Base-by-base conservation (phyloP, 2,888 invertebrate species). In the Entomobrya multifasciata region DNA sequence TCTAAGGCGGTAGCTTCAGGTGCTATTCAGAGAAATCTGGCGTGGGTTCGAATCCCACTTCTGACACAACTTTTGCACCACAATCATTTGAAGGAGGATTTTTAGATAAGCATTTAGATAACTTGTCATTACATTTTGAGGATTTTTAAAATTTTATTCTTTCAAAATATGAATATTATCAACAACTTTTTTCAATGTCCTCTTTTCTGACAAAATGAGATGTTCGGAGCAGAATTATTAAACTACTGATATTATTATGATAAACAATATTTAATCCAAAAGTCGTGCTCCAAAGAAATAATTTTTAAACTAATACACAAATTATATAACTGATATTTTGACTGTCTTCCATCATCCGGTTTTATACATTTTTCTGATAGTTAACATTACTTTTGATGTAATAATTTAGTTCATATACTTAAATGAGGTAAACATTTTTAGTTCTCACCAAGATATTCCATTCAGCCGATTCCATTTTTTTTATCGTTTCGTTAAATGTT, bases 1-100 rank as follows among this genome's bases (percentile, higher is more conserved):
- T 90, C 90, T 88, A 90, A 90, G 90, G 90, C 90, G 90, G 87
- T 90, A 88, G 87, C 86, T 90, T 90, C 89, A 90, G 90, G 90
- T 89, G 87, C 86, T 88, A 90, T 87, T 90, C 90, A 87, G 85
- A 74, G 89, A 77, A 86, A 87, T 74, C 85, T 87, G 90, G 90
- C 90, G 90, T 87, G 90, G 88, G 90, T 90, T 90, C 90, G 90
- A 90, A 90, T 89, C 90, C 88, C 90, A 87, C 89, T 79, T 82
- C 89, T 89, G 90, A 88, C 89, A 90, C 41, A 70, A 20, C n/a
- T 86, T 88, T 88, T 84, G 62, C 49, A 8, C 52, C 6, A 17
- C 20, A 6, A 11, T 44, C n/a, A n/a, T n/a, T n/a, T n/a, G n/a
- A n/a, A n/a, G n/a, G n/a, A n/a, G n/a, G n/a, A n/a, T n/a, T n/a